phyloP scores from a whole-genome alignment of 2,113 vertebrate species.

The Willisornis vidua region DNA sequence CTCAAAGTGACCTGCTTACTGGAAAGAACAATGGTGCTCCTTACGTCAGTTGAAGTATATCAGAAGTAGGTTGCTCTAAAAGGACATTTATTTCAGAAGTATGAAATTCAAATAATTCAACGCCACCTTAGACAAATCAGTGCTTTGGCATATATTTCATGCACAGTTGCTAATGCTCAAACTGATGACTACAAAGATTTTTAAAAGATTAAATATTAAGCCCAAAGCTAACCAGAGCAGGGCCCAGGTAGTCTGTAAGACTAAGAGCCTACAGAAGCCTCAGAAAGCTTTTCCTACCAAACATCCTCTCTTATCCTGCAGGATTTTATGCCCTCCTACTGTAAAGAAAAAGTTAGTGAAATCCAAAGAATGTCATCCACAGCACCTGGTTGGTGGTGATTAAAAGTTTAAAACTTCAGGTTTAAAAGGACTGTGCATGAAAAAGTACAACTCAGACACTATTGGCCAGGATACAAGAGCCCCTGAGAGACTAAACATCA shows the following conservation, averaged over 20 bases:
- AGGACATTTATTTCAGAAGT: neutral
- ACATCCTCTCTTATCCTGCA: neutral
- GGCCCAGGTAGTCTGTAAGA: neutral
- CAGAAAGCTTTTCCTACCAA: neutral
- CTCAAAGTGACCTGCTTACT: neutral
- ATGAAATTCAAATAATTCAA: neutral
- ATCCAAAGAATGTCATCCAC: neutral
- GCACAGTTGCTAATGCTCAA: neutral
- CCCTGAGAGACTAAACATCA: neutral
- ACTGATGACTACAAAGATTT: neutral
- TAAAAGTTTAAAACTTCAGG: neutral
- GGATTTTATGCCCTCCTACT: neutral
- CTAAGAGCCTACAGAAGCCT: neutral
- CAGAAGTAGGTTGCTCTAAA: neutral
- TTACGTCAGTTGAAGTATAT: accelerated
- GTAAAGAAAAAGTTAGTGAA: neutral
- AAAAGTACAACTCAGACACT: neutral
- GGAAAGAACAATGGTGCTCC: neutral
- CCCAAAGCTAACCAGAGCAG: neutral
- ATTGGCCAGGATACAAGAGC: neutral
- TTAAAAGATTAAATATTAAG: neutral
- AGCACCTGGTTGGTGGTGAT: neutral
- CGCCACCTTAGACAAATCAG: neutral
- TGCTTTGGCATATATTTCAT: neutral
- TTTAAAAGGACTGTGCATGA: accelerated